Conservation (phyloP, 2,113 vertebrate species). For the Gallinago media region DNA sequence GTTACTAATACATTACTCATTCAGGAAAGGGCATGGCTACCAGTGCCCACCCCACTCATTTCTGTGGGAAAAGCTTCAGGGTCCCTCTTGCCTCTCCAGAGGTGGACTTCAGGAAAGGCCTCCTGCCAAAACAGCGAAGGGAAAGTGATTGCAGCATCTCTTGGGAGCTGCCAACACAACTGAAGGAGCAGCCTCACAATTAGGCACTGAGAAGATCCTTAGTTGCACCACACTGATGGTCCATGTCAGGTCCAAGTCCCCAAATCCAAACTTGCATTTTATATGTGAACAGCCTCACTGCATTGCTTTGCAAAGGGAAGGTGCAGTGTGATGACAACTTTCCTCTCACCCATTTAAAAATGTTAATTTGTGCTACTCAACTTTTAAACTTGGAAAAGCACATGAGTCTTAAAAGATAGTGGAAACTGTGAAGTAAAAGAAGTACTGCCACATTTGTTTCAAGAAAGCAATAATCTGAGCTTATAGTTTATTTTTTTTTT, state of each 20-base stretch:
- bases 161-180: rapidly evolving
- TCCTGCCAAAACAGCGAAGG: background rate
- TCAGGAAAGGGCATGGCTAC: background rate
- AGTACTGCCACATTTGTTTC: background rate
- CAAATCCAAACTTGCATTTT: too few species aligned
- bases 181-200: too few species aligned
- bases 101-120: background rate
- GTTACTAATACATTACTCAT: background rate
- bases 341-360: background rate
- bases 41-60: background rate
- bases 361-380: background rate
- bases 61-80: background rate
- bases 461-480: background rate
- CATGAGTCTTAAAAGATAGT: background rate
- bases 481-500: background rate
- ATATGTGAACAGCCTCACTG: too few species aligned
- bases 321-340: background rate
- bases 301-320: background rate
- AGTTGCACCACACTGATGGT: too few species aligned
- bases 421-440: background rate
- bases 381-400: background rate
- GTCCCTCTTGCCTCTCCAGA: background rate
- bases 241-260: background rate
- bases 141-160: background rate
- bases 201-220: background rate